Base-by-base conservation (phyloP, 2,888 invertebrate genomes). In the Incurvaria masculella region DNA sequence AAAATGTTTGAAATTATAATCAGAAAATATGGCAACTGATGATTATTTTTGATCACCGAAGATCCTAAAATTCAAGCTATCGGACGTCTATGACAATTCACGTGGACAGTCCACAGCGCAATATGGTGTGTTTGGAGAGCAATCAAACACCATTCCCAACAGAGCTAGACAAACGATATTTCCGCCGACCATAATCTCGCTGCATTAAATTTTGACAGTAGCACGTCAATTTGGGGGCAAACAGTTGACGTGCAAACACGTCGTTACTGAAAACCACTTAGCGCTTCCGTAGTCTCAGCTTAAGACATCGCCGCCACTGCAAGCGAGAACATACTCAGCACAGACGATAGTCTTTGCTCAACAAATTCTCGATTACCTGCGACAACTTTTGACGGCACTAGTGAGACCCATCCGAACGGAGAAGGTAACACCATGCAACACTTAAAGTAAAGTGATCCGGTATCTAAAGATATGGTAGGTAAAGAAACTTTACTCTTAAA, bases 201-300 rank as follows among this genome's bases (percentile, higher is more conserved):
- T 8, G 33, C 33, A 33, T 33, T 33, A 33, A 33, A 33, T 14
- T 33, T 33, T 33, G 33, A 33, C 33, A 33, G 4, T 33, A 33
- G 33, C 33, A 4, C 33, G 4, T 11, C 14, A 33, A 33, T 33
- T 33, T 11, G 11, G 33, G 14, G 14, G 33, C 33, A 33, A 33
- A 33, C 3, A 33, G 33, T 33, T 33, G 33, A 33, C 33, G 33
- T 33, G 3, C 33, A 33, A 33, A 33, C 14, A 33, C 11, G 33
- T 33, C 33, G 44, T 44, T 44, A 46, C 46, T 46, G 46, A 46
- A 42, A 41, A 46, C 42, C 46, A 46, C 46, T 46, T 46, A 46
- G 46, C 46, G 42, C 11, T 16, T 41, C 41, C 33, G 3, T n/a
- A 8, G 33, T 33, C 8, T 6, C 33, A 3, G 14, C 14, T 16